These are phyloP conservation scores for Chydorus sphaericus DNA, from an alignment of 2,888 invertebrate species.

Conservation along the genomic window DNA sequence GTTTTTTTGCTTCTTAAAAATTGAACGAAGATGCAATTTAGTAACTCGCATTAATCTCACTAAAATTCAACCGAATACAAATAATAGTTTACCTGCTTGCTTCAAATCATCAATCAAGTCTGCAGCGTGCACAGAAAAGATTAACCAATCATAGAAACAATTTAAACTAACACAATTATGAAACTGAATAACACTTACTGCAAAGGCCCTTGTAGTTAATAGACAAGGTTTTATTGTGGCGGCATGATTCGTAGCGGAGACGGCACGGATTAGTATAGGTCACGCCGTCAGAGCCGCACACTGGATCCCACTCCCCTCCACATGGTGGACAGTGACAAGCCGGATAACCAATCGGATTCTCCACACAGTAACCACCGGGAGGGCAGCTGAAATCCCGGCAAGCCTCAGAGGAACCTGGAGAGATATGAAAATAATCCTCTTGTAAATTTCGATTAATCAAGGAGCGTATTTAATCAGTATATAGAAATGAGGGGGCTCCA, in stretches of 20 bases:
- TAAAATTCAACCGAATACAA: too few species aligned
- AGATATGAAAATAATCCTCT: slow-evolving; percentile 11
- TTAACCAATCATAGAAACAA: neutral
- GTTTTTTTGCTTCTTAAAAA: too few species aligned
- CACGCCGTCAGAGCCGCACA: slow-evolving; percentile 51
- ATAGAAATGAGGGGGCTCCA: too few species aligned
- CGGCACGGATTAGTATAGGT: slow-evolving; percentile 72
- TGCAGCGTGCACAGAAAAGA: neutral
- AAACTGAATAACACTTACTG: slow-evolving; percentile 44
- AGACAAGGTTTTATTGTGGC: slow-evolving; percentile 52
- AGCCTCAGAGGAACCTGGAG: slow-evolving; percentile 45
- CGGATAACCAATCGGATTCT: slow-evolving; percentile 43
- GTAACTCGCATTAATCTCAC: too few species aligned
- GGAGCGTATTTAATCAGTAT: neutral
- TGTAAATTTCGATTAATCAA: too few species aligned
- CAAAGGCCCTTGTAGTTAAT: slow-evolving; percentile 69
- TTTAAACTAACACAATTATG: neutral
- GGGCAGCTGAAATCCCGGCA: slow-evolving; percentile 57
- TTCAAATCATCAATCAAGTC: slow-evolving; percentile 2
- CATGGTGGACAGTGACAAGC: slow-evolving; percentile 73
- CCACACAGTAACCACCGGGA: slow-evolving; percentile 58
- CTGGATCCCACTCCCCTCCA: slow-evolving; percentile 68
- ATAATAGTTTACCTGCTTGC: slow-evolving; percentile 14
- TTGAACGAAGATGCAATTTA: too few species aligned
- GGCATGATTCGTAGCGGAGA: slow-evolving; percentile 62